Conservation (phyloP, 1,140 invertebrate species). For the Meloidogyne chitwoodi region DNA sequence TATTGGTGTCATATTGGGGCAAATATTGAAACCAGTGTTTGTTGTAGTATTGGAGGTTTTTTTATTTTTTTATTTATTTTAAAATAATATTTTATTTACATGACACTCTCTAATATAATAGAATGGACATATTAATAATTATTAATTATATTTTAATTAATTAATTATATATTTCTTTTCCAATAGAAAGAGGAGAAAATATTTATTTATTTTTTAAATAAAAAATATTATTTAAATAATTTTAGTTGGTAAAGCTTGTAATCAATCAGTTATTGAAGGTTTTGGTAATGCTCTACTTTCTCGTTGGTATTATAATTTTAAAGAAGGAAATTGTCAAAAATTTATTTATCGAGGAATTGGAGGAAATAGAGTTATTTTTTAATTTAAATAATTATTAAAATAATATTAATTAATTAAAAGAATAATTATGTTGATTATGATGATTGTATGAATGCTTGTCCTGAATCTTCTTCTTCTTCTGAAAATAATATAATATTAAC, state of each 20-base stretch:
- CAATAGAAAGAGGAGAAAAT: too few relatives aligned
- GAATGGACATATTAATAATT: too few relatives aligned
- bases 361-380: conserved; percentile 53
- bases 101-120: too few relatives aligned
- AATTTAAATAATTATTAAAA: conserved; percentile 33
- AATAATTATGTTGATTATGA: conserved; percentile 38
- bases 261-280: conserved; percentile 48
- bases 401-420: conserved; percentile 26
- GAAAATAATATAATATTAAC: conserved; percentile 31
- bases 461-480: conserved; percentile 16
- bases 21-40: conserved; percentile 54
- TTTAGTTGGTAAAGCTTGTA: conserved; percentile 46
- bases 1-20: conserved; percentile 58
- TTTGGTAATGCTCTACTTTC: conserved; percentile 41
- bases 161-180: too few relatives aligned
- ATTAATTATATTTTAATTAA: too few relatives aligned
- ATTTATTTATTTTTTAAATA: conserved; percentile 15
- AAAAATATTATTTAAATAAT: not conserved
- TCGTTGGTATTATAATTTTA: conserved; percentile 49
- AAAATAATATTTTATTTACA: too few relatives aligned
- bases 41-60: conserved; percentile 45
- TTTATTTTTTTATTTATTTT: not conserved
- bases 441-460: conserved; percentile 46
- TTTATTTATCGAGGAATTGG: conserved; percentile 57
- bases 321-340: conserved; percentile 43